Percentiles rank a stretch among this genome's conserved stretches.
phyloP scores from a whole-genome alignment of 1,140 invertebrate species.

The Ganaspis sp. region DNA sequence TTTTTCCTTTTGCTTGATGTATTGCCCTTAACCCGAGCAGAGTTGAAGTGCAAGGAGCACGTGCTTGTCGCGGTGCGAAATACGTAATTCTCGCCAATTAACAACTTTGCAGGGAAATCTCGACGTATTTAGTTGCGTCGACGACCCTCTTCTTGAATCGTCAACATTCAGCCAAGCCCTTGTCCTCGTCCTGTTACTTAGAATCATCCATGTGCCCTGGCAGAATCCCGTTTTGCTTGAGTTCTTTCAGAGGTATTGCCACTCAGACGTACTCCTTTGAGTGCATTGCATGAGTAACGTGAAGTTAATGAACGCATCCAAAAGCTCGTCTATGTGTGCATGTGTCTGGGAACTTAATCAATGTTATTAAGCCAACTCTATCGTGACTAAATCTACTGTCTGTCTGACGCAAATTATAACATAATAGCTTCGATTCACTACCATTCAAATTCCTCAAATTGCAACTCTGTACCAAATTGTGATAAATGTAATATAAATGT shows the following conservation, averaged over 20 bases:
- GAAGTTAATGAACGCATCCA: slow-evolving; percentile 46
- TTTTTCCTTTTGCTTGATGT: not conserved
- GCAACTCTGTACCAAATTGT: too few species aligned
- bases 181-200: slow-evolving; percentile 1
- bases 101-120: slow-evolving; percentile 45
- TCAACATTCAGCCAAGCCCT: slow-evolving; percentile 32
- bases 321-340: not conserved
- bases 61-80: slow-evolving; percentile 44
- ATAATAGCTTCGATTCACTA: not conserved
- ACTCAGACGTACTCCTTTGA: slow-evolving; percentile 51
- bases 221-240: slow-evolving; percentile 36
- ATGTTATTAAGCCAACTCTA: not conserved
- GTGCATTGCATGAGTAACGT: slow-evolving; percentile 29
- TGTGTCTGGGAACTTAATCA: not conserved
- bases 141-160: slow-evolving; percentile 40
- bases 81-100: slow-evolving; percentile 63
- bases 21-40: not conserved
- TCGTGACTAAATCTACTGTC: not conserved
- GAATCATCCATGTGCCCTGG: not conserved
- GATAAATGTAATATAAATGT: too few species aligned
- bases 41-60: not conserved
- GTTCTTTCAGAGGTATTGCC: slow-evolving; percentile 54
- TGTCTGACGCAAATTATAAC: not conserved
- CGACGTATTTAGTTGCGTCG: slow-evolving; percentile 49
- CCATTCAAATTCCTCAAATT: not conserved